Evolutionary conservation across 2,113 vertebrate genomes (phyloP).

Genomic region (Prionailurus bengalensis): DNA sequence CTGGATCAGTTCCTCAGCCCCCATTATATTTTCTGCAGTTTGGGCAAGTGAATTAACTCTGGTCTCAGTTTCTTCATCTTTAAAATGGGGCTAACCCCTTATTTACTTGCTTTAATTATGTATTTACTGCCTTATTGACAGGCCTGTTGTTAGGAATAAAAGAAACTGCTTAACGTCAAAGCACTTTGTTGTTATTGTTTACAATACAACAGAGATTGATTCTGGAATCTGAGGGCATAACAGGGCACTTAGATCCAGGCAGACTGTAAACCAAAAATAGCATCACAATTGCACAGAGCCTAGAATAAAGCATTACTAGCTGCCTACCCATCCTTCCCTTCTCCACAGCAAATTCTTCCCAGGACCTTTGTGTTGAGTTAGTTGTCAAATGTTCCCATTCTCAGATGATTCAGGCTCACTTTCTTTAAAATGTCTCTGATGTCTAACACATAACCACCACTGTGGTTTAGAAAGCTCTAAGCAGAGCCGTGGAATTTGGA

Average conservation of each 20-base stretch:
- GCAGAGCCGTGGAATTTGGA: slow-evolving; percentile 48
- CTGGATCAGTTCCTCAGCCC: background rate
- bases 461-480: slow-evolving; percentile 59
- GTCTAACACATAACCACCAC: slow-evolving; percentile 50
- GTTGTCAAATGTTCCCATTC: background rate
- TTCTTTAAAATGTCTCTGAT: slow-evolving; percentile 59
- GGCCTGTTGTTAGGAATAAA: background rate
- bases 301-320: slow-evolving; percentile 43
- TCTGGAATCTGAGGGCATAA: background rate
- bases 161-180: background rate
- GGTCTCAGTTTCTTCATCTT: slow-evolving; percentile 10
- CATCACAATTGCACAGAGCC: background rate
- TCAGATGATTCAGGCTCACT: slow-evolving; percentile 49
- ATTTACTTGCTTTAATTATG: background rate
- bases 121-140: background rate
- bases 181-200: background rate
- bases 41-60: background rate
- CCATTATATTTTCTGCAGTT: background rate
- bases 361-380: slow-evolving; percentile 26
- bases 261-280: slow-evolving; percentile 30
- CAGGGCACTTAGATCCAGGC: background rate
- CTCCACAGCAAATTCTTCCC: slow-evolving; percentile 25
- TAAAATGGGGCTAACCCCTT: slow-evolving; percentile 9
- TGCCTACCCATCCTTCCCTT: background rate
- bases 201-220: background rate